A percentile compares a stretch with the other conserved stretches of the same genome.
Conservation (phyloP, 1,140 invertebrate genomes). For the Mamestra configurata region DNA sequence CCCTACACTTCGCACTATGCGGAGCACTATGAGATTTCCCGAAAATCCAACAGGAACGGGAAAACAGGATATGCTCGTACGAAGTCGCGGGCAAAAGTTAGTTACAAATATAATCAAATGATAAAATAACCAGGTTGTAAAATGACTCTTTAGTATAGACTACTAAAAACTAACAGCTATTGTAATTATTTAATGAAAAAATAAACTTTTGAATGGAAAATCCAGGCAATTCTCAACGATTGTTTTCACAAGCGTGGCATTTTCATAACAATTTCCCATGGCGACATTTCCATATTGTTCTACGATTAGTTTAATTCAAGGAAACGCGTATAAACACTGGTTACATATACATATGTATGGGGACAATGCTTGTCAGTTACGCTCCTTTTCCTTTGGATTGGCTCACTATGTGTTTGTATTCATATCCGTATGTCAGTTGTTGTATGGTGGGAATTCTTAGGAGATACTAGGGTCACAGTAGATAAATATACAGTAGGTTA, state of each 20-base stretch:
- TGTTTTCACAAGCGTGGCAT: background rate
- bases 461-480: too few relatives aligned
- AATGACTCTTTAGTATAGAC: too few relatives aligned
- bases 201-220: conserved; percentile 16
- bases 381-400: background rate
- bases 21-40: too few relatives aligned
- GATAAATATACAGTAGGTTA: too few relatives aligned
- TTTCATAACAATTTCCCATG: conserved; percentile 21
- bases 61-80: too few relatives aligned
- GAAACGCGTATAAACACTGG: background rate
- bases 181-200: background rate
- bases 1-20: too few relatives aligned
- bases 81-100: too few relatives aligned
- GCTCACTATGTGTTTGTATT: background rate
- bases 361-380: conserved; percentile 26
- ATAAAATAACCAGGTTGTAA: too few relatives aligned
- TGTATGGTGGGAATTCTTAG: background rate
- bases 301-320: background rate
- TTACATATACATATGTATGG: background rate
- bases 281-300: conserved; percentile 36
- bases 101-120: too few relatives aligned
- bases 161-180: background rate
- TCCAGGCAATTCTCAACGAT: conserved; percentile 17
- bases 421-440: background rate
- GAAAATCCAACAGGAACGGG: too few relatives aligned